A percentile compares a stretch with the other conserved stretches of the same genome.
phyloP scores from a whole-genome alignment of 1,140 invertebrate genomes.

The Brachionus calyciflorus region DNA sequence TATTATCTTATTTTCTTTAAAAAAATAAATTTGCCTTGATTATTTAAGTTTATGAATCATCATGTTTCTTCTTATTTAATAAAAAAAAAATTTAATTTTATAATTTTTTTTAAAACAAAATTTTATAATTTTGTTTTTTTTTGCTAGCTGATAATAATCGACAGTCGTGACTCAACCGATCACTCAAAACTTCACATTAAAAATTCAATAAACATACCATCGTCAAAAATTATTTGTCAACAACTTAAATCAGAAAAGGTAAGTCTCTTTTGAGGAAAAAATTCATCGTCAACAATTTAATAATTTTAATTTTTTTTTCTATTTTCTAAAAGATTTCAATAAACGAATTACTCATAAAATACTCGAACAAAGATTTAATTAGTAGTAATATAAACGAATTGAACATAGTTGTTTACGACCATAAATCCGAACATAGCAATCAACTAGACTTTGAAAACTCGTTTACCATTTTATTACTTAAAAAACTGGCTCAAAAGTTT shows the following conservation, averaged over 20 bases:
- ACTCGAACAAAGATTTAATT: neutral
- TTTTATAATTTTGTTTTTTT: slow-evolving; percentile 2
- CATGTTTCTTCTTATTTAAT: no score
- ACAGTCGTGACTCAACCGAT: neutral
- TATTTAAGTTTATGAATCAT: no score
- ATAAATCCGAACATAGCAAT: slow-evolving; percentile 36
- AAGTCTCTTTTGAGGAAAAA: neutral
- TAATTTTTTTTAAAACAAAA: no score
- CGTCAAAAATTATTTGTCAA: neutral
- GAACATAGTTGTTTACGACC: slow-evolving; percentile 38
- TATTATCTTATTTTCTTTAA: no score
- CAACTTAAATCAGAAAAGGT: slow-evolving; percentile 33
- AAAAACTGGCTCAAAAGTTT: slow-evolving; percentile 8
- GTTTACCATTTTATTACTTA: slow-evolving; percentile 5
- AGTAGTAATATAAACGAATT: neutral
- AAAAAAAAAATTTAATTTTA: no score
- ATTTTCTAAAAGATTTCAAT: slow-evolving; percentile 21
- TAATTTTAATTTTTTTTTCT: neutral
- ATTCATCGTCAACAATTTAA: neutral
- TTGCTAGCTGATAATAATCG: slow-evolving; percentile 27
- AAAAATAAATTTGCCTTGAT: no score
- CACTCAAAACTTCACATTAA: neutral
- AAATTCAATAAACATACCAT: neutral
- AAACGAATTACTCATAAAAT: slow-evolving; percentile 18
- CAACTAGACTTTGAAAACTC: slow-evolving; percentile 2